Base-by-base conservation (phyloP, 2,113 vertebrate species). In the Indicator indicator region DNA sequence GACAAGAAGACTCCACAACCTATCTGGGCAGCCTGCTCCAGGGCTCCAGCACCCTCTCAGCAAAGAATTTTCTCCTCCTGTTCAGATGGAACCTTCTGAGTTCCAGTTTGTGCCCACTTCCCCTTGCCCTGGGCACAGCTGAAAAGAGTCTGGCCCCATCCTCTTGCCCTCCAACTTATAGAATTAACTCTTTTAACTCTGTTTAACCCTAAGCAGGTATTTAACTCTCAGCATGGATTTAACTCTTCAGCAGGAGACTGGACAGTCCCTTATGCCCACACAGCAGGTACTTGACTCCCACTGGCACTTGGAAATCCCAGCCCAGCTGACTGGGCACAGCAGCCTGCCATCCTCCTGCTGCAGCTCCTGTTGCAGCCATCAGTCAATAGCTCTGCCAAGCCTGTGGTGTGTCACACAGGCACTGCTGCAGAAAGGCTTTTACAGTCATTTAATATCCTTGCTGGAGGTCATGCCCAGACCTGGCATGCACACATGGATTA, bases 401-500 rank as follows among this genome's bases (percentile, higher is more conserved):
- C 38, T 12, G 3, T 0, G 3, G 11, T 2, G 33, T 30, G 64
- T 30, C 64, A n/a, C 70, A 52, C 59, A 33, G 5, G 7, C 33
- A 3, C 33, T 68, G 20, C 86, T 86, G 64, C 67, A 68, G 59
- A 27, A 60, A 48, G 36, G 65, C 65, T 81, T 90, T 52, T 3
- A 27, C 27, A 75, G 77, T 9, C 6, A 81, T 60, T 69, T 71
- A 3, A 38, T 6, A 18, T 4, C 86, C 80, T 81, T 7, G 20
- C 48, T 64, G 60, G 52, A 83, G 88, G 58, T 56, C 58, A 65
- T 58, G 13, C 17, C 18, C 54, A 36, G 60, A 19, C 19, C 72
- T 27, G 73, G 90, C 58, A 71, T 0, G 0, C 1, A 7, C 44
- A 38, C 3, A 0, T 0, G 38, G 69, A 18, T 48, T 48, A 4